phyloP scores from a whole-genome alignment of 2,888 invertebrate genomes.

The Drosophila mercatorum region DNA sequence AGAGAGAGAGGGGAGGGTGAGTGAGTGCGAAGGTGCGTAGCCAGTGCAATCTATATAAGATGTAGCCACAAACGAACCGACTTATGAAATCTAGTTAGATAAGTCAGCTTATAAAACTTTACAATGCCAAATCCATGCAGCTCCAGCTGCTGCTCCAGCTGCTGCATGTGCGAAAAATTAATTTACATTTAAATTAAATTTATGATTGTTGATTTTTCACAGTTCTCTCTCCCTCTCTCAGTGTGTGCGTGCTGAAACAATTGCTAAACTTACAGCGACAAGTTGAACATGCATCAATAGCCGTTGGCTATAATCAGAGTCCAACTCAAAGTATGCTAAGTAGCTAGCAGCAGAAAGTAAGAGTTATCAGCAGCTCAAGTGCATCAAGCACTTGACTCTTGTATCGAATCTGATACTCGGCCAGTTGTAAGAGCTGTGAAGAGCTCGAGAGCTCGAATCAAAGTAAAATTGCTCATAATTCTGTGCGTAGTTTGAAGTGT shows the following conservation, averaged over 20 bases:
- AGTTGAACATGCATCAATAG: constrained; percentile 17
- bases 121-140: constrained; percentile 12
- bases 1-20: background rate
- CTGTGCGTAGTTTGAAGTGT: background rate
- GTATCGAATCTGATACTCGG: background rate
- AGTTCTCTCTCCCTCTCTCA: background rate
- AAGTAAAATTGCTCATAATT: background rate
- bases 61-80: constrained; percentile 37
- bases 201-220: constrained; percentile 47
- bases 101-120: constrained; percentile 63
- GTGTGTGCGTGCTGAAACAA: constrained; percentile 29
- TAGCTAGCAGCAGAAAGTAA: background rate
- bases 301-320: constrained; percentile 2
- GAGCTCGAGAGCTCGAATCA: background rate
- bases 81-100: constrained; percentile 47
- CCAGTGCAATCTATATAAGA: constrained; percentile 54
- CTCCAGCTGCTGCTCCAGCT: background rate
- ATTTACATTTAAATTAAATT: constrained; percentile 71
- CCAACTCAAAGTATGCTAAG: background rate
- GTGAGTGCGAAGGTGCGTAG: constrained; percentile 16
- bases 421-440: background rate
- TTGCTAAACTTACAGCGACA: constrained; percentile 38
- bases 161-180: constrained; percentile 52
- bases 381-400: background rate
- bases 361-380: background rate